Evolutionary conservation across 1,140 invertebrate species (phyloP), one percentile per base, ranked within the genome.

Genomic region (Antheraea pernyi): DNA sequence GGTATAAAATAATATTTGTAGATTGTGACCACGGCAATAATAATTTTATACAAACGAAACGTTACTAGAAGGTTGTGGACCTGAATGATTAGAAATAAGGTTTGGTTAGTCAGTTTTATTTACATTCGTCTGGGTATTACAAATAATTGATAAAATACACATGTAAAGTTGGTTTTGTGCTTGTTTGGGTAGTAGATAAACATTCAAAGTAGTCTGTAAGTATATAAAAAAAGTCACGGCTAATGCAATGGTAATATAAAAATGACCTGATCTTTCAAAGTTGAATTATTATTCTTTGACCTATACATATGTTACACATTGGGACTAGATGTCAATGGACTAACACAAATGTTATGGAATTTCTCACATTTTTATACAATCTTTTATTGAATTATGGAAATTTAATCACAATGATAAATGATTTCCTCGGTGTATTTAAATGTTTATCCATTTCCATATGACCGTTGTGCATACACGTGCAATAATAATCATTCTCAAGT

Each of bases 331-430:
- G 30, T 36, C 59, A 19, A 36, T 19, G 59, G 10, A 22, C 59
- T 18, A 61, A 22, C 59, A 22, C 59, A 61, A 22, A 53, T 61
- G 1, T 61, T 61, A 22, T 61, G 59, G 59, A 61, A 22, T 61
- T 53, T 61, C 59, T 61, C 59, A 61, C 59, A 61, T 61, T 61
- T 61, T 61, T 61, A 61, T 61, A 61, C 59, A 19, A 61, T 61
- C 59, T 61, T 61, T 61, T 61, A 61, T 61, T 61, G 30, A 61
- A 16, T 61, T 61, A 61, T 61, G 19, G 59, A 61, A 61, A 61
- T 61, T 8, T 19, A 13, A 22, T 6, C 59, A n/a, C 59, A 22
- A 2, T 61, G 0, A 61, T 36, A 36, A 61, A 61, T 61, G 19
- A 61, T 61, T 61, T 61, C 30, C 59, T 61, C 19, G 19, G 16